Evolutionary conservation across 2,113 vertebrate genomes (phyloP), one percentile per base, ranked within the genome.

Genomic region (Trinectes maculatus): DNA sequence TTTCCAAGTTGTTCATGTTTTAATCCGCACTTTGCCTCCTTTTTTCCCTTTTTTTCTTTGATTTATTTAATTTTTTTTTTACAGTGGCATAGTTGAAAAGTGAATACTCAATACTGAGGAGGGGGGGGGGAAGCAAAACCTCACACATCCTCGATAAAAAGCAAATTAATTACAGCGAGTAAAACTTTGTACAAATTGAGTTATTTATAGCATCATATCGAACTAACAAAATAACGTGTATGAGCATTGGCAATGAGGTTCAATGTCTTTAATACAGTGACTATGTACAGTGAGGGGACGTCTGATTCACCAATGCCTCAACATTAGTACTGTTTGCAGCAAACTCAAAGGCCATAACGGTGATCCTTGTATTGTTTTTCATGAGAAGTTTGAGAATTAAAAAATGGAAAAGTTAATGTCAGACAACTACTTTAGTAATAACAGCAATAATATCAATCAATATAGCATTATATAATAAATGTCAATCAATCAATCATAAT

Each of bases 311-410:
- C 88, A 86, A 82, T 85, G 82, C 70, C 81, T 91, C 63, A 85
- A 88, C 85, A 83, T 77, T 82, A 86, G 80, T 70, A 91, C 85
- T 81, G 75, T 91, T 92, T 87, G 85, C 84, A 91, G 89, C 81
- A 85, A 91, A 93, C 89, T 90, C 87, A 94, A 92, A 93, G 90
- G 91, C 92, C 91, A 91, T 92, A 93, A 90, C 71, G 89, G 91
- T 93, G 91, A 92, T 91, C 80, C 85, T 89, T 89, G 84, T 89
- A 85, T 82, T 85, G 68, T 84, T 74, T 82, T 81, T 53, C 49
- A 85, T 86, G 75, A 74, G 61, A 82, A 71, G 46, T 77, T 82
- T 82, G 63, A 74, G 61, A 80, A 78, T 79, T 56, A 52, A 86
- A 88, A 89, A 87, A 87, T 65, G 56, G 64, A 77, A 87, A 86